Evolutionary conservation across 2,113 vertebrate species (phyloP).

Genomic region (Echinops telfairi): DNA sequence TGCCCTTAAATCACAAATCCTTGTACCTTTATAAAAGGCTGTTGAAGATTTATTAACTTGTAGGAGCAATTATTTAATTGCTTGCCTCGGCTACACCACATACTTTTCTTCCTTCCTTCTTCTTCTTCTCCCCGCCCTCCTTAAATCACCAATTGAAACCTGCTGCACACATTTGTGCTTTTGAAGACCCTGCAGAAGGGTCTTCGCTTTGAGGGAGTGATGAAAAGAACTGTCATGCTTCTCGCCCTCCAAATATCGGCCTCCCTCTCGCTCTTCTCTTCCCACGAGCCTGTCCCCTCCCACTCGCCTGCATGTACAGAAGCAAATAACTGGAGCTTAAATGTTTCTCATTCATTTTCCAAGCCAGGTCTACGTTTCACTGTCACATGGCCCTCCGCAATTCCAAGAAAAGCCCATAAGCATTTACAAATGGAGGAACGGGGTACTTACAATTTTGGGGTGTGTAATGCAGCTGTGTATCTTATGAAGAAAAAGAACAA

Average conservation of each 20-base stretch:
- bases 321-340: conserved; percentile 15
- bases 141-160: conserved; percentile 68
- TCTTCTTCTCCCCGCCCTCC: too few relatives aligned
- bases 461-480: conserved; percentile 62
- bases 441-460: conserved; percentile 79
- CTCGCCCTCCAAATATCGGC: neutral
- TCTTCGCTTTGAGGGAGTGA: conserved; percentile 43
- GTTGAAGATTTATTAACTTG: conserved; percentile 71
- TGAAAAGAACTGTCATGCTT: conserved; percentile 7
- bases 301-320: neutral
- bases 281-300: too few relatives aligned
- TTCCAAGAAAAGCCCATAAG: conserved; percentile 53
- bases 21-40: conserved; percentile 66
- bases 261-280: neutral
- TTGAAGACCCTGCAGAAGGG: conserved; percentile 61
- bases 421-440: conserved; percentile 57
- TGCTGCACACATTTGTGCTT: conserved; percentile 24
- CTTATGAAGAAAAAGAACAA: conserved; percentile 40
- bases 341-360: conserved; percentile 55
- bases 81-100: conserved; percentile 30
- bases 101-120: neutral
- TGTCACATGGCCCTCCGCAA: neutral
- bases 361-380: conserved; percentile 21
- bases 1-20: conserved; percentile 75
- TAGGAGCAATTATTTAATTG: conserved; percentile 52